Evolutionary conservation across 1,140 invertebrate species (phyloP).

Genomic region (Brachionus rubens): DNA sequence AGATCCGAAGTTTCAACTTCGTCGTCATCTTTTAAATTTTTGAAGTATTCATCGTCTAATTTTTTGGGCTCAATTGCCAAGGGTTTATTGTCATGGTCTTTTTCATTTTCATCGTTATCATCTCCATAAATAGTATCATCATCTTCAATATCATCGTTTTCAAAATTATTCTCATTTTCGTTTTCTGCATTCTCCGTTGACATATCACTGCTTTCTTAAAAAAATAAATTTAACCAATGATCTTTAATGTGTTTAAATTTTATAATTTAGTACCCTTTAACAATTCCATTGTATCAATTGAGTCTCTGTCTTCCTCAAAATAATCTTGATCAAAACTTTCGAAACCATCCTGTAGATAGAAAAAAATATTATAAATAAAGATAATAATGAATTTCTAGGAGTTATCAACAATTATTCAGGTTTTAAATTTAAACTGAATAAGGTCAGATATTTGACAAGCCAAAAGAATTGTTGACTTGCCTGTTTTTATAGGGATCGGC

Average conservation of each 20-base stretch:
- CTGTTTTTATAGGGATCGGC: too few relatives aligned
- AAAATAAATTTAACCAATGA: too few relatives aligned
- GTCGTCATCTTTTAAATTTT: constrained; percentile 11
- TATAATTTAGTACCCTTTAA: neutral
- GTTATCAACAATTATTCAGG: too few relatives aligned
- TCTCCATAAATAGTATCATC: neutral
- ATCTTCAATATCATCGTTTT: neutral
- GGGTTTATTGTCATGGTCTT: neutral
- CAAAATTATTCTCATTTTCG: neutral
- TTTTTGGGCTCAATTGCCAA: neutral
- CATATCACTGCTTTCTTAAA: neutral
- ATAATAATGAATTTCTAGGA: too few relatives aligned
- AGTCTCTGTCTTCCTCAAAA: neutral
- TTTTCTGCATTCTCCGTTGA: neutral
- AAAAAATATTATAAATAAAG: neutral
- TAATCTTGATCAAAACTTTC: neutral
- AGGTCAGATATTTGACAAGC: too few relatives aligned
- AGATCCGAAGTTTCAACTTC: constrained; percentile 23
- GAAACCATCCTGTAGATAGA: neutral
- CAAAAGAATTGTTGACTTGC: too few relatives aligned
- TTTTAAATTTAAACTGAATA: too few relatives aligned
- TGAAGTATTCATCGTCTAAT: constrained; percentile 18
- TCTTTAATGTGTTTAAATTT: neutral
- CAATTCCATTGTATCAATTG: constrained; percentile 1
- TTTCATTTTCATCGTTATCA: neutral